Base-by-base conservation (phyloP, 2,797 vertebrate genomes). In the Gymnothorax reevesii region DNA sequence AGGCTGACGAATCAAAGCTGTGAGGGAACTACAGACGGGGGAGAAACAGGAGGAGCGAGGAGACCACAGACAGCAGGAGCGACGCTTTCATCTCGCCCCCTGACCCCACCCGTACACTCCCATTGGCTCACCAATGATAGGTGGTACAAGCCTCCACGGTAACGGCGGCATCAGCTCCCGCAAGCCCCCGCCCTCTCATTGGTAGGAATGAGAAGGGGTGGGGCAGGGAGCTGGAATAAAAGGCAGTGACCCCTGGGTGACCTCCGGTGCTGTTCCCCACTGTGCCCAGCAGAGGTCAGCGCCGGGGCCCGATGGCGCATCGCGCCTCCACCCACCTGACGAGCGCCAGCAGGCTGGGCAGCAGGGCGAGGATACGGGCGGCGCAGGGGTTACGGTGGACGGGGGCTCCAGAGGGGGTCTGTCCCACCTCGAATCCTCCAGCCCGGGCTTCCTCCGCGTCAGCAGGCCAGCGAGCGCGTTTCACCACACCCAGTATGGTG, bases 351-450 rank as follows among this genome's bases (percentile, higher is more conserved):
- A 99, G 94, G 93, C 98, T 98, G 91, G 99, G 98, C 86, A 99
- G 92, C 88, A 99, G 93, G 88, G 95, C 94, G 89, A 97, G 94
- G 90, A 99, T 94, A 86, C 97, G 96, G 87, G 96, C 93, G 2
- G 96, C 95, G 92, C 96, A 98, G 83, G 99, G 97, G 93, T 99
- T 99, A 87, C 97, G 97, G 94, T 96, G 98, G 90, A 99, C 90
- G 33, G 98, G 96, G 79, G 92, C 94, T 90, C 98, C 98, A 27
- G 92, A 91, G 2, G 96, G 87, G 9, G 94, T 94, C 92, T 95
- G 96, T 79, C 97, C 96, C 89, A 96, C 93, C 83, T 99, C 92
- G 57, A 98, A 99, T 52, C 97, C 98, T 73, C 98, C 98, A 83
- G 97, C 94, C 90, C 97, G 97, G 0, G 98, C 98, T 89, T 98